Evolutionary conservation across 1,140 invertebrate species (phyloP).

Genomic region (Aphelenchoides besseyi): DNA sequence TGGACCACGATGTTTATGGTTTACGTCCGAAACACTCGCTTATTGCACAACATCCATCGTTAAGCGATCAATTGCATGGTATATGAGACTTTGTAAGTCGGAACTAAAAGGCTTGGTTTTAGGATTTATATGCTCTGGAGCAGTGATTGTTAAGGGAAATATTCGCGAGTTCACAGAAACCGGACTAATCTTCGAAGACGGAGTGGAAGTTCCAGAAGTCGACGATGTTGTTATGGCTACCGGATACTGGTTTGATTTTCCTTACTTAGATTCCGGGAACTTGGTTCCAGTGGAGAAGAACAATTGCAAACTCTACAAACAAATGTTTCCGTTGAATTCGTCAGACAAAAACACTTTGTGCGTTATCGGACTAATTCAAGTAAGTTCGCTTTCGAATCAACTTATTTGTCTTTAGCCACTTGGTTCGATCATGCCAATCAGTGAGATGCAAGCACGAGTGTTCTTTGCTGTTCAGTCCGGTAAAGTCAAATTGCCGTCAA

Average conservation of each 20-base stretch:
- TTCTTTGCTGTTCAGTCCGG: conserved; percentile 38
- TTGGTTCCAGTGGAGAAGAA: not conserved
- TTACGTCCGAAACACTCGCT: conserved; percentile 64
- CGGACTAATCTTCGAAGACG: conserved; percentile 64
- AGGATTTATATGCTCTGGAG: not conserved
- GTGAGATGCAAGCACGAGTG: conserved; percentile 49
- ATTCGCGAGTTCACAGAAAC: conserved; percentile 61
- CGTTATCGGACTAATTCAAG: conserved; percentile 64
- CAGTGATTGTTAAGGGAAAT: conserved; percentile 40
- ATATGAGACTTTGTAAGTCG: not conserved
- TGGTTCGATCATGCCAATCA: conserved; percentile 47
- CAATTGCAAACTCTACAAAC: conserved; percentile 5
- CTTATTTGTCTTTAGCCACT: conserved; percentile 34
- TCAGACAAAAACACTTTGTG: conserved; percentile 45
- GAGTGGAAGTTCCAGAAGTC: conserved; percentile 36
- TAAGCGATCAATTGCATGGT: conserved; percentile 17
- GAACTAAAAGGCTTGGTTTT: not conserved
- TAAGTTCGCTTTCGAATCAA: not conserved
- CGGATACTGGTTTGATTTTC: not conserved
- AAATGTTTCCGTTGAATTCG: conserved; percentile 63
- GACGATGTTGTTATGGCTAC: conserved; percentile 53
- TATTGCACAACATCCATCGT: conserved; percentile 55
- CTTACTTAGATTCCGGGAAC: not conserved
- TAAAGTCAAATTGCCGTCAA: conserved; percentile 23
- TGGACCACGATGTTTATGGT: conserved; percentile 65